Evolutionary conservation across 92 coral and sea anemone species (phyloP), one percentile per base, ranked within the genome.

Genomic region (Parazoanthus swiftii): DNA sequence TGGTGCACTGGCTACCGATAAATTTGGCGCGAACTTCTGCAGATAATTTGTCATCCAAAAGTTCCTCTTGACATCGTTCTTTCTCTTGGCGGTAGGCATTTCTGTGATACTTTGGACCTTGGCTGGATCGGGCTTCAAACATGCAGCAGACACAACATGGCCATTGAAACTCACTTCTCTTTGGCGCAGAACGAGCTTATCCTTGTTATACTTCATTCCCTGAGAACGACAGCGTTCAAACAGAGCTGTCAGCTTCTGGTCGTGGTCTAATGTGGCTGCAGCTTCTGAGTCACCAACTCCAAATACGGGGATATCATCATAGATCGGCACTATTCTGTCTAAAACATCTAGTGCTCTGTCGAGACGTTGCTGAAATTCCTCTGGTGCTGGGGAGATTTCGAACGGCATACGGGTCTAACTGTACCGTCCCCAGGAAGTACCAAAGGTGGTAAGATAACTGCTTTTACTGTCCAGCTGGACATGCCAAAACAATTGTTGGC

Each of bases 361-460:
- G 16, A 88, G 58, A 23, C 81, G 43, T 2, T 78, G 86, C 84
- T 75, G 83, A 50, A 89, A 82, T 39, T 89, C 83, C 25, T 82
- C 91, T 10, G 91, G 88, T n/a, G 84, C 70, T 14, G 88, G 91
- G 29, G 88, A 63, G 38, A 74, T 82, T 18, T 81, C 88, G 33
- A 89, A 83, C 15, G 89, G 84, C 82, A 86, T 51, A 6, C 83
- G 44, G 9, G 84, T 59, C 89, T 77, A 86, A 35, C 89, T 85
- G 78, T 54, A 81, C 25, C 74, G 81, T 15, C 87, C 80, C 91
- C 85, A 81, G 20, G 91, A 79, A 20, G 79, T 82, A 43, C 76
- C 68, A 67, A 89, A 89, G 29, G 88, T 82, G 8, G 90, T 88
- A 26, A 88, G 80, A 8, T 79, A 89, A 66, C 91, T 89, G 7